Evolutionary conservation across 2,797 vertebrate species (phyloP), one percentile per base, ranked within the genome.

Genomic region (Decapterus maruadsi): DNA sequence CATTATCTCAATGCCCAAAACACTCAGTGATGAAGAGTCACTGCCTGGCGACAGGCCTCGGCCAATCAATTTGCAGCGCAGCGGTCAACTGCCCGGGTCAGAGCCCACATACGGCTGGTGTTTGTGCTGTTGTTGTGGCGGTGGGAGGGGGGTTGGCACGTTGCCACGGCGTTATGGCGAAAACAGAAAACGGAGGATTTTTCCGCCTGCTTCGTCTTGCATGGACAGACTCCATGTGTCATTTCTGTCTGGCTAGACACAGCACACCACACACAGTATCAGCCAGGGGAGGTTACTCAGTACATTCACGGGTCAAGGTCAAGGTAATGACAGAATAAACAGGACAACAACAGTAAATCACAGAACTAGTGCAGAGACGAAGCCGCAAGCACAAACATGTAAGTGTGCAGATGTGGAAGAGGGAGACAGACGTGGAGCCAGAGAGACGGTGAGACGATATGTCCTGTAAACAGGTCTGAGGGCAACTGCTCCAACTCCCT

Each of bases 1-100:
- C 95, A 96, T 97, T 97, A 97, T 93, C 89, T 87, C 90, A 92
- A 94, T 95, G 92, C 94, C 95, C 92, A 94, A 93, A 95, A 95
- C 96, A 83, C 87, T 93, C 87, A 87, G 87, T 92, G 93, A 93
- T 89, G 91, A 89, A 93, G 93, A 92, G 92, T 89, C 89, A 89
- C 87, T 92, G 93, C 91, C 93, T 88, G 84, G 85, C 86, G 86
- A 87, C 79, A 69, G 83, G 89, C 82, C 86, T 82, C 65, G 63
- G 85, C 87, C 90, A 92, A 93, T 94, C 92, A 91, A 94, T 94
- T 92, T 90, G 82, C 77, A 54, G 91, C 84, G 9, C 89, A 88
- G 87, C 84, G 90, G 93, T 93, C 85, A 91, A 89, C 90, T 89
- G 92, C 82, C 87, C 67, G 82, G 91, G 92, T 89, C 89, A 81